These are phyloP conservation scores for Andrena cerasifolii DNA, from an alignment of 1,140 invertebrate species.

Conservation along the genomic window DNA sequence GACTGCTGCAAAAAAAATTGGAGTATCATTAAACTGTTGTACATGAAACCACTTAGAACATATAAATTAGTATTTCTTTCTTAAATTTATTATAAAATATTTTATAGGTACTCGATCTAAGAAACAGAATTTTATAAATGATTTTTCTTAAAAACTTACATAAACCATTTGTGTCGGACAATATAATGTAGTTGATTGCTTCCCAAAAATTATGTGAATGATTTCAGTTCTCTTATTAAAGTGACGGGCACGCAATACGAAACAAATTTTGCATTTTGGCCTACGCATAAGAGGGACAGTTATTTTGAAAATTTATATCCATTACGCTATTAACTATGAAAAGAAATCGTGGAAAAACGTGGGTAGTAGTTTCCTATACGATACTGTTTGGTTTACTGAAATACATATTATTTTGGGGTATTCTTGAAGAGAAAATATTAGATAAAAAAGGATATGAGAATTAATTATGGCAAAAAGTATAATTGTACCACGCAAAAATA, in stretches of 20 bases:
- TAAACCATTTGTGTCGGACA: slow-evolving; percentile 22
- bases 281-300: slow-evolving; percentile 27
- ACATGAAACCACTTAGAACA: slow-evolving; percentile 1
- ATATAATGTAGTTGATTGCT: slow-evolving; percentile 24
- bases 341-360: background rate
- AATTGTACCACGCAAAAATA: background rate
- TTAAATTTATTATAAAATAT: slow-evolving; percentile 24
- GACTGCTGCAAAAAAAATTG: slow-evolving; percentile 13
- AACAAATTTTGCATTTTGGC: slow-evolving; percentile 30
- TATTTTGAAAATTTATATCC: slow-evolving; percentile 43
- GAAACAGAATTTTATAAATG: background rate
- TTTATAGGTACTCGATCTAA: slow-evolving; percentile 14
- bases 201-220: slow-evolving; percentile 12
- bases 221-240: slow-evolving; percentile 23
- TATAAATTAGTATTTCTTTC: slow-evolving; percentile 37
- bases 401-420: slow-evolving; percentile 16
- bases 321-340: slow-evolving; percentile 12
- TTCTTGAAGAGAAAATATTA: background rate
- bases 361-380: slow-evolving; percentile 1
- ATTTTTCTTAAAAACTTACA: slow-evolving; percentile 23
- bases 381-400: slow-evolving; percentile 2
- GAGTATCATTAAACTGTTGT: slow-evolving; percentile 13
- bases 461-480: slow-evolving; percentile 6
- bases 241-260: background rate
- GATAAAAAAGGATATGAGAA: slow-evolving; percentile 2